Conservation (phyloP, 2,888 invertebrate genomes). For the Busseola fusca region DNA sequence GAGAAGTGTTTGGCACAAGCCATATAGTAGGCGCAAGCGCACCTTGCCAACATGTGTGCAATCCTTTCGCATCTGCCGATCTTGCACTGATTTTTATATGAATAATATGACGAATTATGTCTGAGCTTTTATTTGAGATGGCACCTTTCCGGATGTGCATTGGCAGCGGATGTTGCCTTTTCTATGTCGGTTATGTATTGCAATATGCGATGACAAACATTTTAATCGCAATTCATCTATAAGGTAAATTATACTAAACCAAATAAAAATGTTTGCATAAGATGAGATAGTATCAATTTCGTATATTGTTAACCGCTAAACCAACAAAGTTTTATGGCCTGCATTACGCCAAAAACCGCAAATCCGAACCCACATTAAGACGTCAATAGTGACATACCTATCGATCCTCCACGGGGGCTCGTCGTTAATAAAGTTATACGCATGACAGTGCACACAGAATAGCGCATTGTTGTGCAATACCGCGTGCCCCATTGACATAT, state of each 20-base stretch:
- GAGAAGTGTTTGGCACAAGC: conserved; percentile 85
- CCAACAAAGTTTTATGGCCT: conserved; percentile 31
- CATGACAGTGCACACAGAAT: conserved; percentile 77
- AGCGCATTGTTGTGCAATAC: conserved; percentile 81
- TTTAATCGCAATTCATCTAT: conserved; percentile 42
- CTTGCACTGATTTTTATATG: conserved; percentile 86
- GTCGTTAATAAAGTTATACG: conserved; percentile 84
- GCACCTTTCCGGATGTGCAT: conserved; percentile 87
- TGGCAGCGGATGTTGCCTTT: conserved; percentile 82
- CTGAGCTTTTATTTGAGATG: conserved; percentile 81
- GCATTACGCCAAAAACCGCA: conserved; percentile 55
- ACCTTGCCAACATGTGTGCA: conserved; percentile 87
- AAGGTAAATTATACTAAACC: background rate
- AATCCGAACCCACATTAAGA: conserved; percentile 62
- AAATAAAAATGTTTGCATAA: background rate
- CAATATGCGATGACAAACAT: conserved; percentile 63
- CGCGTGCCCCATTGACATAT: conserved; percentile 81
- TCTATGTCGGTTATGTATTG: conserved; percentile 68
- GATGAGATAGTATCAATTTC: background rate
- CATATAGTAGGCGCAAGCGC: conserved; percentile 76
- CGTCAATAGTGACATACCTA: conserved; percentile 70
- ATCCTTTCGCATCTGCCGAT: conserved; percentile 86
- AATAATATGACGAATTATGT: conserved; percentile 88
- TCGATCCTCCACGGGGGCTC: conserved; percentile 82
- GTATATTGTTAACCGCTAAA: conserved; percentile 14